A percentile compares a stretch with the other conserved stretches of the same genome.
Conservation (phyloP, 37 sponge, comb jelly and placozoan species). For the Aphrocallistes beatrix region DNA sequence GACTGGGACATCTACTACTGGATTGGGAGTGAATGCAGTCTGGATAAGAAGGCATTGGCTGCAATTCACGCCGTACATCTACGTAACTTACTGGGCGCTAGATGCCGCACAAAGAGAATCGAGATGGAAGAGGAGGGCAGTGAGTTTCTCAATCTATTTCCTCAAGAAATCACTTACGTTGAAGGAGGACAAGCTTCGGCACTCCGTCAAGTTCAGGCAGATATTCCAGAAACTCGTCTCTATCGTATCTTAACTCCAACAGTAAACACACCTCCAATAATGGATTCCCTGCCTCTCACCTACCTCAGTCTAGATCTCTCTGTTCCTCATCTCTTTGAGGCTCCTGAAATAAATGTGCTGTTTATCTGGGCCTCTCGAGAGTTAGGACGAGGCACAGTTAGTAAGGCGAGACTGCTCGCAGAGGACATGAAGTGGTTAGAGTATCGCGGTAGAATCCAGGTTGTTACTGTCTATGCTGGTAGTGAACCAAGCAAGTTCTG, state of each 20-base stretch:
- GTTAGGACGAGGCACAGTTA: not conserved
- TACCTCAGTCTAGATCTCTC: not conserved
- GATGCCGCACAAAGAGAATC: constrained; percentile 53
- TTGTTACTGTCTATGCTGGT: constrained; percentile 23
- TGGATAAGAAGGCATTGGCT: constrained; percentile 91
- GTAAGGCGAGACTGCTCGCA: constrained; percentile 7
- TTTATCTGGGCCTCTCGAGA: not conserved
- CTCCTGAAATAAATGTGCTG: not conserved
- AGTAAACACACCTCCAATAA: not conserved
- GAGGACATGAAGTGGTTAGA: constrained; percentile 13
- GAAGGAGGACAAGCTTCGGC: constrained; percentile 46
- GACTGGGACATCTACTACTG: constrained; percentile 92
- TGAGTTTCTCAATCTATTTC: constrained; percentile 69
- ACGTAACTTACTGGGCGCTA: constrained; percentile 75
- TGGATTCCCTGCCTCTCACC: not conserved
- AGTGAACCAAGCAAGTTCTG: constrained; percentile 69
- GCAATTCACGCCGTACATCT: constrained; percentile 97
- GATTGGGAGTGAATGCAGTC: constrained; percentile 70
- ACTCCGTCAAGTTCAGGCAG: not conserved
- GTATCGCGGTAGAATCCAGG: not conserved
- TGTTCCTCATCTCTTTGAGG: not conserved
- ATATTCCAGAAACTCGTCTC: not conserved
- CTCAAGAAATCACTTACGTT: constrained; percentile 47
- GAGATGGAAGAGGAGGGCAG: constrained; percentile 75
- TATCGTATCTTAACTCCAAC: constrained; percentile 4